Conservation (phyloP, 2,113 vertebrate species). For the Thoracochromis brauschi region DNA sequence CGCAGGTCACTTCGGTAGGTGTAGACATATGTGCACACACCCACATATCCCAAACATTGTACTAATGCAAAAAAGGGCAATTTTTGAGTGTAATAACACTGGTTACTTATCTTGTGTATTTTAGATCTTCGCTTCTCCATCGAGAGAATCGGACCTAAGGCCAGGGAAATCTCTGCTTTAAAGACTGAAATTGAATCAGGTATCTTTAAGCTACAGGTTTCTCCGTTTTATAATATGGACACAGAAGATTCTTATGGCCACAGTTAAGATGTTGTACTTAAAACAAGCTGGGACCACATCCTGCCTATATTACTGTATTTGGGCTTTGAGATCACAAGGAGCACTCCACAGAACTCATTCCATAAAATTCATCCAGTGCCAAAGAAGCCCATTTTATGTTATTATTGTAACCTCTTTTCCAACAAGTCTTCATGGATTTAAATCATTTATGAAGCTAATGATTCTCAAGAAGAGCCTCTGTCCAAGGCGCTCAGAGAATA, state of each 20-base stretch:
- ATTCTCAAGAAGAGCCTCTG: background rate
- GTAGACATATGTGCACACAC: background rate
- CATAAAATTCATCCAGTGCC: slow-evolving; percentile 2
- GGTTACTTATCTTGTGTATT: background rate
- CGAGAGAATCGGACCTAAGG: slow-evolving; percentile 61
- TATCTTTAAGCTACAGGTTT: slow-evolving; percentile 8
- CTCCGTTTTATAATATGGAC: background rate
- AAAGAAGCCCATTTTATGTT: background rate
- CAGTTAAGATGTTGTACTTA: background rate
- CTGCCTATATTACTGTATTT: background rate
- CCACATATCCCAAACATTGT: background rate
- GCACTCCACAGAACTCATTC: background rate
- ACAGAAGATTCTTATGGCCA: background rate
- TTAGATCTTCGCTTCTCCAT: slow-evolving; percentile 66
- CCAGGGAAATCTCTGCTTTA: background rate
- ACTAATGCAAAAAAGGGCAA: background rate
- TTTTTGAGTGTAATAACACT: background rate
- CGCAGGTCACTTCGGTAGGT: slow-evolving; percentile 89
- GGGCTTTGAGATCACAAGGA: background rate
- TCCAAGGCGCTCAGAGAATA: background rate
- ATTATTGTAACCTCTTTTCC: background rate
- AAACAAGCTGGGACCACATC: background rate
- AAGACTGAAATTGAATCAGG: background rate
- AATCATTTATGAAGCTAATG: background rate
- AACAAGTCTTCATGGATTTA: background rate